Evolutionary conservation across 1,140 invertebrate genomes (phyloP).

Genomic region (Calephelis virginiensis): DNA sequence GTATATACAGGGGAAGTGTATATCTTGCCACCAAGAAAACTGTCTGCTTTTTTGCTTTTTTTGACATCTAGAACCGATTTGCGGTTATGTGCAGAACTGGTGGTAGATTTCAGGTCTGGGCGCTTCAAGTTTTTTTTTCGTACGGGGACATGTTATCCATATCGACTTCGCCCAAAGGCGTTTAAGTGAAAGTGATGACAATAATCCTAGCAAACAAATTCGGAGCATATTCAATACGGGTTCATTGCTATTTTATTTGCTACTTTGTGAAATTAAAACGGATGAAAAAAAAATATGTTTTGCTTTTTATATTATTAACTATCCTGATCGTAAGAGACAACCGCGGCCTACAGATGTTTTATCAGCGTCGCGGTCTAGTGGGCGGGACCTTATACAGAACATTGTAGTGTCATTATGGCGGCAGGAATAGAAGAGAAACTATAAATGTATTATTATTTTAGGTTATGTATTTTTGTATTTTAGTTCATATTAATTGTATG

Average conservation of each 20-base stretch:
- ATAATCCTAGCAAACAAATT: conserved; percentile 75
- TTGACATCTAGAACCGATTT: conserved; percentile 73
- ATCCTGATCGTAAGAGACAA: too few species aligned
- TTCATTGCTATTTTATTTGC: conserved; percentile 73
- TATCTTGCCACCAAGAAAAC: too few species aligned
- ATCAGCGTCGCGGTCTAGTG: too few species aligned
- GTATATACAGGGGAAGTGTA: too few species aligned
- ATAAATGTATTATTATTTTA: too few species aligned
- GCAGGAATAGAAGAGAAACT: too few species aligned
- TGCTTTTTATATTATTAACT: too few species aligned
- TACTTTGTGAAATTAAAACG: conserved; percentile 68
- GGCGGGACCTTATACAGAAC: too few species aligned
- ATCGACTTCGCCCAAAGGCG: conserved; percentile 57
- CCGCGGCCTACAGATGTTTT: too few species aligned
- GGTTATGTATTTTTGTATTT: too few species aligned
- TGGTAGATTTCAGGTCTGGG: conserved; percentile 85
- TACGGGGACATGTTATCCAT: conserved; percentile 78
- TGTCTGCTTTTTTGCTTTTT: conserved; percentile 42
- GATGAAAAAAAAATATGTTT: conserved; percentile 59
- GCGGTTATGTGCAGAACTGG: conserved; percentile 72
- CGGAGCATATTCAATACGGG: conserved; percentile 76
- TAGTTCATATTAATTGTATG: too few species aligned
- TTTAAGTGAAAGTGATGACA: conserved; percentile 78
- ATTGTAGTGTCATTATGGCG: too few species aligned
- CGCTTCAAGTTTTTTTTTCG: conserved; percentile 85